phyloP scores from a whole-genome alignment of 2,797 vertebrate genomes.

The Potorous gilbertii region DNA sequence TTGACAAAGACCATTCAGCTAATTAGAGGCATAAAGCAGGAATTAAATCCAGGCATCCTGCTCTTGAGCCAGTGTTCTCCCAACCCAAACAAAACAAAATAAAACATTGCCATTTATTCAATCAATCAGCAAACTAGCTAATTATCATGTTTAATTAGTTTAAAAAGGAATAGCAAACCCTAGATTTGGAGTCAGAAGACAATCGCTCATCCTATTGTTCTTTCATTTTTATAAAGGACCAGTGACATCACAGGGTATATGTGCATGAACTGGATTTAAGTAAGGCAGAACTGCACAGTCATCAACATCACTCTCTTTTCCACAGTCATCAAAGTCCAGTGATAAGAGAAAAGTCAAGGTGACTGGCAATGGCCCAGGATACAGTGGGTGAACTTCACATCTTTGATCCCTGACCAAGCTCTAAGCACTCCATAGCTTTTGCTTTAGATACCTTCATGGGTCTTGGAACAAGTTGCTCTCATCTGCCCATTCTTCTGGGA shows the following conservation, averaged over 20 bases:
- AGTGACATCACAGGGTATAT: not conserved
- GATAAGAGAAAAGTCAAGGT: not conserved
- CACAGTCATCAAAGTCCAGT: not conserved
- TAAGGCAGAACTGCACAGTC: not conserved
- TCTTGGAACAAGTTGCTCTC: not conserved
- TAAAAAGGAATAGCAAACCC: not conserved
- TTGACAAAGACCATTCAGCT: not conserved
- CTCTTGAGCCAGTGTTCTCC: not conserved
- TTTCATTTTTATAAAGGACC: not conserved
- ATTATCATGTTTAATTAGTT: not conserved
- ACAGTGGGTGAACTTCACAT: not conserved
- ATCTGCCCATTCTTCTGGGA: not conserved
- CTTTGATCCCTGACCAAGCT: not conserved
- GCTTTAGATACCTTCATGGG: not conserved
- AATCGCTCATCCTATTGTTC: not conserved
- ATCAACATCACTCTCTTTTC: not conserved
- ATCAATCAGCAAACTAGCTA: not conserved
- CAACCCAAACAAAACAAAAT: not conserved
- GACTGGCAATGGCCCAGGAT: not conserved
- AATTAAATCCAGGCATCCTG: not conserved
- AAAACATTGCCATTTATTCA: not conserved
- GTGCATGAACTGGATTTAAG: not conserved
- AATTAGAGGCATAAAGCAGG: not conserved
- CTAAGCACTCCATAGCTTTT: not conserved
- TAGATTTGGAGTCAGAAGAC: not conserved